Percentiles rank a stretch among this genome's conserved stretches.
phyloP scores from a whole-genome alignment of 1,140 invertebrate species.

The Anastatus disparis region DNA sequence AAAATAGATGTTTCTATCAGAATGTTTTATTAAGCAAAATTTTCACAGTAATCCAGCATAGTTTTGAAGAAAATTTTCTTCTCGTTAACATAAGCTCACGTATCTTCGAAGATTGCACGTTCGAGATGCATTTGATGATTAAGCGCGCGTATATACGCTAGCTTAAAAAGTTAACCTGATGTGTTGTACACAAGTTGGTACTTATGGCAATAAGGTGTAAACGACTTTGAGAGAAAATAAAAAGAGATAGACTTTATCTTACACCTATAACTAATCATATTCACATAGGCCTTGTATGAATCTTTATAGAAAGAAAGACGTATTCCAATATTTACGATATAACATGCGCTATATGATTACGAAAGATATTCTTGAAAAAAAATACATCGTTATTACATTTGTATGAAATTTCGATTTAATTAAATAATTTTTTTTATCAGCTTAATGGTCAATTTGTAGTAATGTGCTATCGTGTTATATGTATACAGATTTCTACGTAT shows the following conservation, averaged over 20 bases:
- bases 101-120: conserved; percentile 37
- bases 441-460: too few relatives aligned
- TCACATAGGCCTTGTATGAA: conserved; percentile 17
- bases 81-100: conserved; percentile 39
- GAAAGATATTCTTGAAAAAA: conserved; percentile 14
- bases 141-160: conserved; percentile 17
- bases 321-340: conserved; percentile 26
- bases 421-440: not conserved
- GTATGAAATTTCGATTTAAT: conserved; percentile 8
- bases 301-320: conserved; percentile 6
- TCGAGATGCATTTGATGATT: conserved; percentile 40
- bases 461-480: too few relatives aligned
- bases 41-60: not conserved
- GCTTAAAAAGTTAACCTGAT: not conserved
- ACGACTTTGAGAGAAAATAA: conserved; percentile 13
- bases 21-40: not conserved
- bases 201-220: conserved; percentile 33
- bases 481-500: too few relatives aligned
- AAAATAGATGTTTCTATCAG: conserved; percentile 23
- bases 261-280: conserved; percentile 30
- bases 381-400: not conserved
- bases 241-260: conserved; percentile 15
- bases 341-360: conserved; percentile 4
- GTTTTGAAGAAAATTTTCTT: conserved; percentile 28
- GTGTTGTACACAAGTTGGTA: not conserved